phyloP scores from a whole-genome alignment of 2,113 vertebrate genomes.

The Gopherus evgoodei region DNA sequence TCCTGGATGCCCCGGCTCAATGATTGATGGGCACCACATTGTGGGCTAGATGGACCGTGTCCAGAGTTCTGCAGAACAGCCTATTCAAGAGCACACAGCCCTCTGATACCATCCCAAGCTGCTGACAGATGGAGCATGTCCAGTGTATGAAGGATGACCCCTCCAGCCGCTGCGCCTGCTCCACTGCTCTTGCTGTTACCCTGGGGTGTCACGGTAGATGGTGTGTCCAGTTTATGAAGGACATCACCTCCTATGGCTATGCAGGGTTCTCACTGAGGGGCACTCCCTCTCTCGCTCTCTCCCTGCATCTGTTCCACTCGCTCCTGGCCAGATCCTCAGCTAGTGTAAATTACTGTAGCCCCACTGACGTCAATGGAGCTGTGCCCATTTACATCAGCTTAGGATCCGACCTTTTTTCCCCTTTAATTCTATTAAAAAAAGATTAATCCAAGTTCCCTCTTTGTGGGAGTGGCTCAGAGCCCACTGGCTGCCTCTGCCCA shows the following conservation, averaged over 20 bases:
- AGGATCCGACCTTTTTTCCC: accelerated
- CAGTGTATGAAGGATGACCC: background rate
- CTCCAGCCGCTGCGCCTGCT: background rate
- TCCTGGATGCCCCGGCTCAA: background rate
- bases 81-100: background rate
- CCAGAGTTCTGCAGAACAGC: background rate
- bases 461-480: accelerated
- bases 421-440: background rate
- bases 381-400: background rate
- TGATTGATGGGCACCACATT: background rate
- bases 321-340: background rate
- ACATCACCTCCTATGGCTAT: accelerated
- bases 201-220: accelerated
- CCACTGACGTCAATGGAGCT: background rate
- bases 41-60: accelerated
- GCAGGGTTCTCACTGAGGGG: accelerated
- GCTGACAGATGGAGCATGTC: background rate
- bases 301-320: background rate
- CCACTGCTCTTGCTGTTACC: background rate
- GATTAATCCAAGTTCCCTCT: background rate
- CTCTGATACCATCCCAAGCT: accelerated
- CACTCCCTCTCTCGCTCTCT: background rate
- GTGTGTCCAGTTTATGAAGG: accelerated
- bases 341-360: background rate
- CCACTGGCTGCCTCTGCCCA: accelerated